Evolutionary conservation across 2,888 invertebrate species (phyloP), one percentile per base, ranked within the genome.

Genomic region (Gryllus longicercus): DNA sequence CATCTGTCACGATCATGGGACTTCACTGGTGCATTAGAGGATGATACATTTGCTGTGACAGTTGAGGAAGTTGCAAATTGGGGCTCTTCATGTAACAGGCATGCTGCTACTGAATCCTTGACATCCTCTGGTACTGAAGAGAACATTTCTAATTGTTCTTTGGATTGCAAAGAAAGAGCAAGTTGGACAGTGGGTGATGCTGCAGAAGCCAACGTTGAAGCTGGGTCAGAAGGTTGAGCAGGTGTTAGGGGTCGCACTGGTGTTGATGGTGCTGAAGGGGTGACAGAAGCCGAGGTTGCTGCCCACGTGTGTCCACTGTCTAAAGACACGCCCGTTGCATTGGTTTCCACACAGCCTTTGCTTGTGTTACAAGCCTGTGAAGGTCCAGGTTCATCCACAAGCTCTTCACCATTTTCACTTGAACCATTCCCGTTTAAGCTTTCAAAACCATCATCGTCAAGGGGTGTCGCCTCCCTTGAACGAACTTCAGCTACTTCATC

Each of bases 351-450:
- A 38, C 38, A 38, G 0, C 8, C 38, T 38, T 38, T 38, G 38
- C 38, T 38, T 38, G 5, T 38, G 38, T 38, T 38, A 38, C 38
- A 38, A 38, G 38, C 38, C 38, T 38, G 8, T 38, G 38, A 38
- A 63, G 63, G 63, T 63, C 18, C 49, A 63, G 77, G 18, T 49
- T 77, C 78, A 50, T 77, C 80, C 23, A 63, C 25, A 2, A 49
- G 80, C 81, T 88, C 89, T 83, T 89, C 89, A 76, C 90, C 90
- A 84, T 93, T 93, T 79, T 91, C 91, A 84, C 92, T 91, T 0
- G 94, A 94, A 83, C 93, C 93, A 85, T 94, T 94, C 14, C 94
- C 94, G 84, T 94, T 95, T 12, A 95, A 89, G 86, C 95, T 95
- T 88, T 95, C 95, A 85, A 95, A 95, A 18, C 95, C 95, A 85